Percentiles rank a stretch among this genome's conserved stretches.
Evolutionary conservation across 2,888 invertebrate genomes (phyloP).

Genomic region (Caenorhabditis sp.): DNA sequence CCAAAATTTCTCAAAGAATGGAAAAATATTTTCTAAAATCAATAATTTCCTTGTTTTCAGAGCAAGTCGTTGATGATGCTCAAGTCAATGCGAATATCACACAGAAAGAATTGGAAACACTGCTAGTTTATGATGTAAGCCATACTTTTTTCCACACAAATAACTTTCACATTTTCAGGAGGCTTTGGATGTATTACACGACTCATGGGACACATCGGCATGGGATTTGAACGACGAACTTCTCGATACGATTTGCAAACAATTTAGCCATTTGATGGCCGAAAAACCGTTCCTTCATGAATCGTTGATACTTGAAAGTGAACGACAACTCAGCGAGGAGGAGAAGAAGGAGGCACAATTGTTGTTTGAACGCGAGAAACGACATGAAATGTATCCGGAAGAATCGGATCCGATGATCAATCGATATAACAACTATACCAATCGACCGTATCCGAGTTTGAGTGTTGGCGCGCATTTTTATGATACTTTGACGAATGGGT

Average conservation of each 20-base stretch:
- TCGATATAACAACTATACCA: no score
- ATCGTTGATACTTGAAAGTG: slow-evolving; percentile 60
- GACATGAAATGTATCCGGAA: background rate
- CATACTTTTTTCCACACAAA: background rate
- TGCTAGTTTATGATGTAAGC: slow-evolving; percentile 73
- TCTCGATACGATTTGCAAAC: slow-evolving; percentile 40
- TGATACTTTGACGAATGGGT: background rate
- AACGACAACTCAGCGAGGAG: slow-evolving; percentile 59
- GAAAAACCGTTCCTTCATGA: slow-evolving; percentile 66
- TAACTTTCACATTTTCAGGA: slow-evolving; percentile 36
- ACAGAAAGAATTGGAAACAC: slow-evolving; percentile 76
- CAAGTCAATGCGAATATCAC: slow-evolving; percentile 85
- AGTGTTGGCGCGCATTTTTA: background rate
- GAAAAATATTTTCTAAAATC: no score
- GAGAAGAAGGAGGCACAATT: slow-evolving; percentile 63
- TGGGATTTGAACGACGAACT: slow-evolving; percentile 57
- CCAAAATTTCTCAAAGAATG: no score
- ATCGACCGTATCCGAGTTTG: background rate
- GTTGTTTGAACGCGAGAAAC: slow-evolving; percentile 46
- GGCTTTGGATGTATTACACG: slow-evolving; percentile 38
- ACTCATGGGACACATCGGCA: slow-evolving; percentile 36
- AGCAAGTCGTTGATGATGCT: slow-evolving; percentile 95
- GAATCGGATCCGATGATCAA: background rate
- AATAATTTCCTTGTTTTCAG: no score
- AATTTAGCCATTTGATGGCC: slow-evolving; percentile 39